A percentile compares a stretch with the other conserved stretches of the same genome.
Evolutionary conservation across 1,140 invertebrate species (phyloP).

Genomic region (Ditylenchus dipsaci): DNA sequence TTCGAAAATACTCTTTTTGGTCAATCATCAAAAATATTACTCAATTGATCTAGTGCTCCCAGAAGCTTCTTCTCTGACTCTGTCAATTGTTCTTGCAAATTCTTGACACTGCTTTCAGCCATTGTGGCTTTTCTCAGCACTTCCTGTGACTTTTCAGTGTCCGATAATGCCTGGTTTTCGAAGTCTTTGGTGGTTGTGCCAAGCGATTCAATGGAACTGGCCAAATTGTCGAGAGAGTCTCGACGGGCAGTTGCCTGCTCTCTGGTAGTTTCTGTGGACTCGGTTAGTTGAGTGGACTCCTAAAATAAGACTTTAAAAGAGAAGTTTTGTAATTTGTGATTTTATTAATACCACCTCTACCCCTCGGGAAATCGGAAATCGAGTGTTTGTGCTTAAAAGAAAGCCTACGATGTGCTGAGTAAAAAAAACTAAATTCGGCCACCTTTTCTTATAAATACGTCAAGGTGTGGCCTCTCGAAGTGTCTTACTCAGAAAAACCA

Average conservation of each 20-base stretch:
- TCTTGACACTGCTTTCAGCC: conserved; percentile 35
- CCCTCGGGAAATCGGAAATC: too few species aligned
- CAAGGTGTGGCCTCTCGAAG: too few species aligned
- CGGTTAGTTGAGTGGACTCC: conserved; percentile 32
- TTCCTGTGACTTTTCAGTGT: conserved; percentile 39
- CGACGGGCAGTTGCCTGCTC: conserved; percentile 25
- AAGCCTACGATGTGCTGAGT: too few species aligned
- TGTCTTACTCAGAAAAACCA: too few species aligned
- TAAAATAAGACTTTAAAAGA: too few species aligned
- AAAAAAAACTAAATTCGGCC: too few species aligned
- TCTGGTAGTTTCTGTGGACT: conserved; percentile 26
- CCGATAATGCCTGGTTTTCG: conserved; percentile 45
- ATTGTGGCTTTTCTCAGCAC: conserved; percentile 38
- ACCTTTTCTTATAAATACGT: too few species aligned
- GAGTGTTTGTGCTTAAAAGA: too few species aligned
- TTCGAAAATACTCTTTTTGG: background rate
- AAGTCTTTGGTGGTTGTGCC: conserved; percentile 40
- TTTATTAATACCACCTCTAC: too few species aligned
- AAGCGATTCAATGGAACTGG: conserved; percentile 21
- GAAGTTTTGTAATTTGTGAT: too few species aligned
- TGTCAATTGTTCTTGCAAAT: conserved; percentile 31
- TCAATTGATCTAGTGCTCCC: conserved; percentile 32
- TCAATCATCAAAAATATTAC: conserved; percentile 17
- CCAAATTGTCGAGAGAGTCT: conserved; percentile 23
- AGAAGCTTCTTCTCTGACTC: conserved; percentile 34